Evolutionary conservation across 2,888 invertebrate genomes (phyloP), one percentile per base, ranked within the genome.

Genomic region (Pelosia muscerda): DNA sequence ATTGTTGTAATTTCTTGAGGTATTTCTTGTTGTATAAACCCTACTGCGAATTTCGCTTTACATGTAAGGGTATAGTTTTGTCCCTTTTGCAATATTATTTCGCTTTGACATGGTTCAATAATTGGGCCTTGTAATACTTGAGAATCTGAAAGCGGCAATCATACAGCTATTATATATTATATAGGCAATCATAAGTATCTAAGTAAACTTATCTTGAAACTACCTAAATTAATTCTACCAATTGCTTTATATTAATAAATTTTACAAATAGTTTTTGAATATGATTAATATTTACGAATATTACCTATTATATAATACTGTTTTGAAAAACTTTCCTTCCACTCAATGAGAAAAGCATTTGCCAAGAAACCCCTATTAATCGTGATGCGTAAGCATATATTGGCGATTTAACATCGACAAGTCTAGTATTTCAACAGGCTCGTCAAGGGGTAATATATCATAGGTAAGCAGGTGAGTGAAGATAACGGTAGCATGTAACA

Each of bases 31-130:
- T 91, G 91, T 75, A 81, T 89, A 79, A 95, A 89, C 73, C 86
- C 73, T 76, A 94, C 73, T 57, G 82, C 73, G 34, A 75, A 83
- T 67, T 86, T 86, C 65, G 90, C 89, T 87, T 84, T 90, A 83
- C 95, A 95, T 65, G 58, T 81, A 62, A 95, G 73, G 69, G 92
- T 91, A 81, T 76, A 92, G 79, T 94, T 94, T 87, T 92, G 86
- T 65, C 92, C 93, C 66, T 86, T 86, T 82, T 90, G 85, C 81
- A 95, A 88, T 75, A 86, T 85, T 67, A 92, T 85, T 86, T 94
- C 93, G 71, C 80, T 90, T 82, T 78, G 73, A 76, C 84, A 81
- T 74, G 91, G 89, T 71, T 72, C 83, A 75, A 94, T 90, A 69
- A 90, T 82, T 25, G 94, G 94, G 69, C 93, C 93, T 65, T 84